Evolutionary conservation across 2,888 invertebrate species (phyloP), one percentile per base, ranked within the genome.

Genomic region (Ferrisia virgata): DNA sequence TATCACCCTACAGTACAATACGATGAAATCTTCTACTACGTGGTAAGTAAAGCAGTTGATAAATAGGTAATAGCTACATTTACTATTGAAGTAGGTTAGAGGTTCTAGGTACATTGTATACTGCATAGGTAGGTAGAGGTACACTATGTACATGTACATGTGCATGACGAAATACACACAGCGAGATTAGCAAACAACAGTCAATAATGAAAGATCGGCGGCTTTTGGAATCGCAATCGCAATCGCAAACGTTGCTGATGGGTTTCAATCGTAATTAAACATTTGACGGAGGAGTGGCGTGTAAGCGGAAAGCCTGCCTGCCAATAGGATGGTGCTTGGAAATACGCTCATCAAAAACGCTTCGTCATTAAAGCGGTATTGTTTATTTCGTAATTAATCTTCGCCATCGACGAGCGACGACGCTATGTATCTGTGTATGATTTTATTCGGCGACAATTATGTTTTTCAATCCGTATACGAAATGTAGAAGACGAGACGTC

Each of bases 321-420:
- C n/a, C n/a, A n/a, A n/a, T n/a, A n/a, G n/a, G n/a, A n/a, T n/a
- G n/a, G n/a, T 33, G 33, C 18, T 8, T 47, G n/a, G 36, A 76
- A 76, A 76, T 25, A 76, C 72, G 72, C 36, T 76, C 72, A 18
- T 76, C 72, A 76, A 76, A 36, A 36, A 76, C 72, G 72, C 31
- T 76, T 33, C 72, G 72, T 76, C 72, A 76, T 76, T 76, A 76
- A 76, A 36, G 72, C 36, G n/a, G 72, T 76, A 76, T 76, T 76
- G 72, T 76, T 36, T 76, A 76, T 76, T 76, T 76, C 72, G 72
- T 36, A 76, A 76, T 76, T 76, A 76, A 76, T 76, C 72, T 76
- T 76, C 72, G 25, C 72, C 22, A 36, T 18, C n/a, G n/a, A n/a
- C n/a, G n/a, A n/a, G n/a, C n/a, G n/a, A n/a, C n/a, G n/a, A n/a